Percentiles rank a stretch among this genome's conserved stretches.
phyloP scores from a whole-genome alignment of 2,113 vertebrate genomes.

The Cynopterus brachyotis region DNA sequence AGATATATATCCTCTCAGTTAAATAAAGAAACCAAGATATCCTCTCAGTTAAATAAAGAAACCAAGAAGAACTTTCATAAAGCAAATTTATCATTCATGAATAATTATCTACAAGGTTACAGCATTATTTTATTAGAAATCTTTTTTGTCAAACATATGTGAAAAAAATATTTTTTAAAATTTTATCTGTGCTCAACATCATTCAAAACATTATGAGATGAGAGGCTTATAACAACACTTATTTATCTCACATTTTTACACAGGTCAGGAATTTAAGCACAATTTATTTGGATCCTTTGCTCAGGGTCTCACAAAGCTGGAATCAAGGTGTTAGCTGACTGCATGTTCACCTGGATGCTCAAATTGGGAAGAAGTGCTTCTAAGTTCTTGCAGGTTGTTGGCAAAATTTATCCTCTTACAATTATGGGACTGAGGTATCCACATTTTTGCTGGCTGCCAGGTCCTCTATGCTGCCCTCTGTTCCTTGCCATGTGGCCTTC shows the following conservation, averaged over 20 bases:
- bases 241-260: background rate
- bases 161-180: background rate
- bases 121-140: background rate
- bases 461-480: fast-evolving
- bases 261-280: background rate
- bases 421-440: background rate
- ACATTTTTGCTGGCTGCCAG: too few species aligned
- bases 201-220: background rate
- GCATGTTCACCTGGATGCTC: background rate
- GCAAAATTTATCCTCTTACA: background rate
- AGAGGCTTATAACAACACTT: background rate
- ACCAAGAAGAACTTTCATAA: background rate
- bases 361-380: background rate
- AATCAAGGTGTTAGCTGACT: fast-evolving
- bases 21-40: background rate
- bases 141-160: background rate
- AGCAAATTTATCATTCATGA: background rate
- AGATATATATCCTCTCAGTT: background rate
- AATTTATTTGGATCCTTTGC: background rate
- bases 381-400: background rate
- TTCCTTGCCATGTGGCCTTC: fast-evolving
- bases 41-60: background rate
- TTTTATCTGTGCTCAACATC: background rate
- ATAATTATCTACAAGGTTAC: background rate
- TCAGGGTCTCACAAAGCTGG: background rate